Base-by-base conservation (phyloP, 2,888 invertebrate species). In the Gari tellinella region DNA sequence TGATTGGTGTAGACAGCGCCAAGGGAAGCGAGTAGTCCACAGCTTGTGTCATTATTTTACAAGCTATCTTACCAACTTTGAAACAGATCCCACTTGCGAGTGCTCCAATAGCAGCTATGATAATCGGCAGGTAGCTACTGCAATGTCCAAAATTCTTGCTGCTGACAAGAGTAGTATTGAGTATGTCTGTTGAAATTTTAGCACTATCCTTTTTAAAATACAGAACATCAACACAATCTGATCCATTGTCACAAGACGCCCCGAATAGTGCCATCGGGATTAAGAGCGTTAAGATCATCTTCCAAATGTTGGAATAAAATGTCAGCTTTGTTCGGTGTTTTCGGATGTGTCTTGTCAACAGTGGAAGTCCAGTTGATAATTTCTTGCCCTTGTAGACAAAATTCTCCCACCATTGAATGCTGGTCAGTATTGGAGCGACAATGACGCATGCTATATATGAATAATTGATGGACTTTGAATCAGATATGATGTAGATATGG, bases 361-460 rank as follows among this genome's bases (percentile, higher is more conserved):
- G 17, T 37, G 66, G 70, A 10, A 83, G 48, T 17, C 80, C 83
- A 0, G 61, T 37, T 3, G 81, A 79, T 0, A 60, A 60, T 19
- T 49, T 70, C 12, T 72, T 74, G 2, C 78, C 74, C 49, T 81
- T 51, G 48, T 80, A 43, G 0, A 98, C 96, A 90, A 96, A 99
- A 92, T 99, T 99, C 92, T 99, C 99, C 99, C 99, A 99, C 97
- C 98, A 99, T 25, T 97, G 96, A 41, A 97, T 94, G 0, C 99
- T 99, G 73, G 97, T 95, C 86, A 97, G 69, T 7, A 83, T 62
- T 2, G 82, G 79, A 1, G 79, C 74, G 1, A 72, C 94, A 61
- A 97, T 92, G 45, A 97, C 94, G 0, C 97, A 94, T 0, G 97
- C 93, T 0, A 98, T 97, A 84, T 85, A 56, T 12, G 45, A 43